Base-by-base conservation (phyloP, 1,140 invertebrate genomes). In the Drosophila funebris region DNA sequence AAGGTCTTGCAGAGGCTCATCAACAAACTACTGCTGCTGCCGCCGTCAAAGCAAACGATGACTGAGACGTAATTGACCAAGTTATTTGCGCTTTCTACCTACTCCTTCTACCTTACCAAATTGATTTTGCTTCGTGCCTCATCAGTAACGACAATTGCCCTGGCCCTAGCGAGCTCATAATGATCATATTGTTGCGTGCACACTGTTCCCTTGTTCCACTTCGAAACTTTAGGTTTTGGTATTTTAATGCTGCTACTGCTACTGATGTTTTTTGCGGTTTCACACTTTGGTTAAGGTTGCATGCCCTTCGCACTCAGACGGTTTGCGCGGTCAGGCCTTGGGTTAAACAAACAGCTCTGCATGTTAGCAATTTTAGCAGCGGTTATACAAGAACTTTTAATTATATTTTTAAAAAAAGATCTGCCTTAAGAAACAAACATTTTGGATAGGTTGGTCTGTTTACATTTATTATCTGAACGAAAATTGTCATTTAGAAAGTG, bases 401-500 rank as follows among this genome's bases (percentile, higher is more conserved):
- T 67, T 58, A 72, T 72, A 68, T 20, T 4, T 37, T 46, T n/a
- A 9, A 46, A 24, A 9, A 37, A 39, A 31, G 1, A 31, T 31
- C 9, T 31, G 5, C 29, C 9, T n/a, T n/a, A 31, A 8, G 14
- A 41, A 41, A 48, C 29, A 48, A 63, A 56, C 22, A 44, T 31
- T 29, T 18, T 27, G 29, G 11, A 50, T 14, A 22, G 13, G 16
- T 39, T 37, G 14, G 9, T 27, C 11, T 44, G 0, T 20, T 22
- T 95, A 99, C 93, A 99, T 92, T 99, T 99, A 90, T 97, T 96
- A 92, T 99, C 98, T 39, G 98, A 99, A 71, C 99, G 94, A 27
- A 99, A 92, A 0, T 98, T 98, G 92, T 99, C 99, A 92, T 99
- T 99, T 43, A 99, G 99, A 92, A 99, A 99, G 9, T 95, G 94